Evolutionary conservation across 2,888 invertebrate genomes (phyloP), one percentile per base, ranked within the genome.

Genomic region (Cylloceria caligata): DNA sequence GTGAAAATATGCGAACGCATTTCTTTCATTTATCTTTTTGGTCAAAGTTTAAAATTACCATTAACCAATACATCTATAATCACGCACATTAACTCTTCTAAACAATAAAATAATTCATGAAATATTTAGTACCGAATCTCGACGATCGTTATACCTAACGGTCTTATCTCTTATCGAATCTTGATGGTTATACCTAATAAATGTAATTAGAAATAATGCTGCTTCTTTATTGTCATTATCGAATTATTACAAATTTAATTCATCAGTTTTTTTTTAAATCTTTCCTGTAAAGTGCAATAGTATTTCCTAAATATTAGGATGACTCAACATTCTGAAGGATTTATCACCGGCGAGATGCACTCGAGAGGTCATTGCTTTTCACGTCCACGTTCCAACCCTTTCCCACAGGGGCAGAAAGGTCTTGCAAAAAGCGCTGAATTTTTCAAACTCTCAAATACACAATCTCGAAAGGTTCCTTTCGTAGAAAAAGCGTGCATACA

Each of bases 381-480:
- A n/a, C 57, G 30, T 60, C 13, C 7, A 19, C 36, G 6, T 60
- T 60, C 34, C 60, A 9, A 0, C 60, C 60, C 9, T 60, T 60
- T 7, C 57, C 16, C 42, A 11, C 11, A 21, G 4, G 11, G 9
- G 42, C 34, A 6, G 16, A 6, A 55, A 27, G 21, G n/a, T 24
- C 52, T 52, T 34, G 52, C 39, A 39, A 57, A 64, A 83, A 68
- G 36, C 45, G 16, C 71, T 80, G 68, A 34, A 83, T 80, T 55
- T 76, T 83, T 79, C 68, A 80, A 39, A 68, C 55, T 73, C 72
- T 82, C 83, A 64, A 80, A 80, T 83, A 76, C 80, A 76, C 81
- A 71, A 80, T 83, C 80, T 71, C 72, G 49, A 68, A 80, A 55
- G 76, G 72, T 27, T 78, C 60, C 67, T 52, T 72, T 67, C 76